phyloP scores from a whole-genome alignment of 53 echinoderm and acorn worm genomes.

The Arbacia lixula region DNA sequence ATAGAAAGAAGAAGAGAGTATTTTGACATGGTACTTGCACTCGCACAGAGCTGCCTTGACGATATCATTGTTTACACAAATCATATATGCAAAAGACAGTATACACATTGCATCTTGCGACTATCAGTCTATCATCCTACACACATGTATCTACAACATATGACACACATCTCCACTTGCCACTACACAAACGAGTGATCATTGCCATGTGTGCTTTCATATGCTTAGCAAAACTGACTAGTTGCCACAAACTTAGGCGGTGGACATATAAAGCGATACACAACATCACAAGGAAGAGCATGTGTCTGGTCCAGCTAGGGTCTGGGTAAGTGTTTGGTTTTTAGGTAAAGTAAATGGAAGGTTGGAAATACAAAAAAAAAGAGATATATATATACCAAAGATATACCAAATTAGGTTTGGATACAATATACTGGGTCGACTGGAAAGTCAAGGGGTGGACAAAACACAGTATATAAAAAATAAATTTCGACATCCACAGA shows the following conservation, averaged over 20 bases:
- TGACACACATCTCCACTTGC: too few species aligned
- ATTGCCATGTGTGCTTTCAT: too few species aligned
- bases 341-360: conserved; percentile 25
- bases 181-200: too few species aligned
- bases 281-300: conserved; percentile 23
- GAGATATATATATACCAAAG: conserved; percentile 9
- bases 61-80: too few species aligned
- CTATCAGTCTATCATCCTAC: too few species aligned
- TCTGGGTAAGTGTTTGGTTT: conserved; percentile 54
- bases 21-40: too few species aligned
- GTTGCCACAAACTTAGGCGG: conserved; percentile 25
- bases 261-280: conserved; percentile 39
- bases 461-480: conserved; percentile 43
- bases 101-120: too few species aligned
- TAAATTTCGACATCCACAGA: conserved; percentile 11
- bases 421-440: not conserved
- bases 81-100: too few species aligned
- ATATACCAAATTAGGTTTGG: conserved; percentile 36
- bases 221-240: too few species aligned
- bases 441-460: conserved; percentile 31
- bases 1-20: too few species aligned
- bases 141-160: too few species aligned
- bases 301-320: conserved; percentile 61
- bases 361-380: conserved; percentile 23
- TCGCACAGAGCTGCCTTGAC: too few species aligned